Evolutionary conservation across 2,888 invertebrate species (phyloP).

Genomic region (Chironomus riparius): DNA sequence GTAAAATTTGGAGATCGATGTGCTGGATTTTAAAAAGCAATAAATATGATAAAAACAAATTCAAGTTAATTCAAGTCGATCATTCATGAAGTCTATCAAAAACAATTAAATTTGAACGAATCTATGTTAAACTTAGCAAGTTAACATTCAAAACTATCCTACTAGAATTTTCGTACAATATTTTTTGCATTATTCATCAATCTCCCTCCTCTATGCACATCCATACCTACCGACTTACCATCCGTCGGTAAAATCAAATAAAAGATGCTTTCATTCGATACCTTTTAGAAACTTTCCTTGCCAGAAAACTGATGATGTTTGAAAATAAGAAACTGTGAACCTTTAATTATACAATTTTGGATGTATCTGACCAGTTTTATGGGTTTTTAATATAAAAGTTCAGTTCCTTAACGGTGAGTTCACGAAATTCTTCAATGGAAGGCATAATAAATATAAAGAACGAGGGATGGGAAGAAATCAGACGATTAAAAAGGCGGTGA

Average conservation of each 20-base stretch:
- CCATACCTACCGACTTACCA: not conserved
- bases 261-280: no score
- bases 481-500: not conserved
- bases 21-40: no score
- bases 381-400: no score
- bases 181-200: not conserved
- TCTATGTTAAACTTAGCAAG: no score
- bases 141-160: not conserved
- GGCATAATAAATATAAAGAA: no score
- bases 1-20: constrained; percentile 8
- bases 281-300: no score
- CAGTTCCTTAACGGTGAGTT: not conserved
- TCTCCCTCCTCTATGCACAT: not conserved
- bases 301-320: not conserved
- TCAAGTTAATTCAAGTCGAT: no score
- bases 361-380: no score
- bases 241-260: constrained; percentile 11
- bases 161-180: not conserved
- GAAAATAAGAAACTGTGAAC: constrained; percentile 19
- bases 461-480: no score
- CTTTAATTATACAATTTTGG: constrained; percentile 20
- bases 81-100: no score
- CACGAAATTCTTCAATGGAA: not conserved
- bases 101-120: no score
- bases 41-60: no score